Evolutionary conservation across 2,113 vertebrate genomes (phyloP).

Genomic region (Lynx canadensis): DNA sequence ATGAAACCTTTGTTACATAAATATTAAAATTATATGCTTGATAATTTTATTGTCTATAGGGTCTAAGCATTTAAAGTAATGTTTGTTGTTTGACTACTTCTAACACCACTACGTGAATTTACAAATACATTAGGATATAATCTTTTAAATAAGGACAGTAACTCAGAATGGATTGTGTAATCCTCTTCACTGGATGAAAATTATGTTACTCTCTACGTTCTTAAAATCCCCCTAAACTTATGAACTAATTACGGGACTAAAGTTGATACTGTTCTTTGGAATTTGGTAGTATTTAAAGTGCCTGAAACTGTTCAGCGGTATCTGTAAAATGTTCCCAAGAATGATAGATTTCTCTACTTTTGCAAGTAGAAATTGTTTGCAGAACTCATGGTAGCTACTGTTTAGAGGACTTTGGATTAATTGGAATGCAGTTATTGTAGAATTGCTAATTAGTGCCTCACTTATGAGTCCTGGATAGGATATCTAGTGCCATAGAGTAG

Average conservation of each 20-base stretch:
- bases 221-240: background rate
- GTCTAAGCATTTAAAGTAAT: background rate
- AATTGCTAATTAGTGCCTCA: constrained; percentile 7
- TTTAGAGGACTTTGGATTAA: constrained; percentile 11
- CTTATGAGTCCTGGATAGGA: background rate
- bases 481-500: background rate
- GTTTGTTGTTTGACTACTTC: background rate
- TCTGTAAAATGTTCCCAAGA: background rate
- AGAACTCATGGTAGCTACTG: background rate
- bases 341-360: background rate
- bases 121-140: background rate
- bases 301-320: background rate
- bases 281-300: constrained; percentile 45
- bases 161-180: constrained; percentile 34
- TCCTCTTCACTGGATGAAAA: background rate
- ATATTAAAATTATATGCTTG: constrained; percentile 33
- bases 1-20: background rate
- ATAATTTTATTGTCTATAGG: constrained; percentile 25
- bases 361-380: background rate
- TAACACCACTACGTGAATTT: background rate
- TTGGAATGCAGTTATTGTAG: constrained; percentile 16
- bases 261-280: background rate
- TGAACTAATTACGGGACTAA: background rate
- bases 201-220: background rate
- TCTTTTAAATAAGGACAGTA: background rate